Evolutionary conservation across 2,888 invertebrate genomes (phyloP).

Genomic region (Sclerodermus sp.): DNA sequence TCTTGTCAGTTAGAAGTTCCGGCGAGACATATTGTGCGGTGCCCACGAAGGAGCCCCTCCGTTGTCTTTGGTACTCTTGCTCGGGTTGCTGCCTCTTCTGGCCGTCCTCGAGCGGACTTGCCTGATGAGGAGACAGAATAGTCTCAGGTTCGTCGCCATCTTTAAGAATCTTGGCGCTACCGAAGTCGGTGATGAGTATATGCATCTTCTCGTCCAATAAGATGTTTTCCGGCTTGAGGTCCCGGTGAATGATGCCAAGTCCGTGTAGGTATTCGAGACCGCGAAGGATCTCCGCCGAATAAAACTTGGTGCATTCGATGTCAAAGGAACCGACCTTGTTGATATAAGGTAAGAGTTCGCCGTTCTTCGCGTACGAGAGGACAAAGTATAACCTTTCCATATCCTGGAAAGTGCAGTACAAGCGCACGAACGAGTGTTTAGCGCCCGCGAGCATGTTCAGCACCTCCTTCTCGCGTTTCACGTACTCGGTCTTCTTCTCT

Average conservation of each 20-base stretch:
- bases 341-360: constrained; percentile 90
- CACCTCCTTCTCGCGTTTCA: constrained; percentile 92
- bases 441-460: constrained; percentile 80
- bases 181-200: constrained; percentile 95
- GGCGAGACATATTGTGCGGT: constrained; percentile 99
- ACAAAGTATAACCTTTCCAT: constrained; percentile 90
- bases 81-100: constrained; percentile 21
- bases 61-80: constrained; percentile 58
- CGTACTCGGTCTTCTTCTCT: constrained; percentile 91
- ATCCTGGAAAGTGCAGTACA: constrained; percentile 98
- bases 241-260: constrained; percentile 89
- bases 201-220: constrained; percentile 95
- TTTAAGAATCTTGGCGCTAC: constrained; percentile 84
- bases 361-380: constrained; percentile 90
- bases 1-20: constrained; percentile 84
- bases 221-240: constrained; percentile 98
- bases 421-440: constrained; percentile 86
- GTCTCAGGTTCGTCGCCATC: constrained; percentile 38
- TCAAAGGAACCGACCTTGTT: constrained; percentile 89
- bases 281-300: constrained; percentile 88
- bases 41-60: constrained; percentile 90
- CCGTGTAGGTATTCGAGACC: constrained; percentile 91
- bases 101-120: background rate
- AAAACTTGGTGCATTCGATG: constrained; percentile 86
- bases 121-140: constrained; percentile 16